Percentiles rank a stretch among this genome's conserved stretches.
Conservation (phyloP, 2,113 vertebrate species). For the Acanthisitta chloris region DNA sequence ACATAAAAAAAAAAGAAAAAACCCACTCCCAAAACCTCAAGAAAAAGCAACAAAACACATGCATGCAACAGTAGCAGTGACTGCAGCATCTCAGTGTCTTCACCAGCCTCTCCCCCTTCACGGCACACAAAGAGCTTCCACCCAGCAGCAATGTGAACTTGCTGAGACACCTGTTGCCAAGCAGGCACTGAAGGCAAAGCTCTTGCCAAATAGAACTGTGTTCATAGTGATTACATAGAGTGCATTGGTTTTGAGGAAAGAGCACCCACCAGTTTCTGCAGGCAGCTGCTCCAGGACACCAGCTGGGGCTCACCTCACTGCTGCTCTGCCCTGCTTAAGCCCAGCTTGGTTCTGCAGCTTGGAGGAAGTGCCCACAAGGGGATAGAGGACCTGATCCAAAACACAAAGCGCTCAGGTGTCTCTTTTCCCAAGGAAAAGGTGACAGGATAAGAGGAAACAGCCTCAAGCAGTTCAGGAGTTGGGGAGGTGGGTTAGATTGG, state of each 20-base stretch:
- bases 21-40: no score
- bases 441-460: not conserved
- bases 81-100: not conserved
- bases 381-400: not conserved
- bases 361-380: not conserved
- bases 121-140: not conserved
- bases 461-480: not conserved
- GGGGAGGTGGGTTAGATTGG: not conserved
- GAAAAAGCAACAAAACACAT: not conserved
- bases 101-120: not conserved
- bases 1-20: not conserved
- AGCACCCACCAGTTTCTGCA: not conserved
- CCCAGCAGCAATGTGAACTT: accelerated
- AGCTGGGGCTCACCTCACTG: not conserved
- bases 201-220: not conserved
- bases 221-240: no score
- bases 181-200: not conserved
- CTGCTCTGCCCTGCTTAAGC: not conserved
- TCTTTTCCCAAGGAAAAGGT: not conserved
- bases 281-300: not conserved
- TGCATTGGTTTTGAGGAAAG: not conserved
- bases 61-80: not conserved
- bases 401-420: not conserved
- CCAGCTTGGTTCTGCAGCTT: not conserved
- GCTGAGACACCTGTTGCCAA: not conserved